These are phyloP conservation scores for Hydractinia echinata DNA, from an alignment of 30 jellyfish, hydroid and myxozoan species.

Conservation along the genomic window DNA sequence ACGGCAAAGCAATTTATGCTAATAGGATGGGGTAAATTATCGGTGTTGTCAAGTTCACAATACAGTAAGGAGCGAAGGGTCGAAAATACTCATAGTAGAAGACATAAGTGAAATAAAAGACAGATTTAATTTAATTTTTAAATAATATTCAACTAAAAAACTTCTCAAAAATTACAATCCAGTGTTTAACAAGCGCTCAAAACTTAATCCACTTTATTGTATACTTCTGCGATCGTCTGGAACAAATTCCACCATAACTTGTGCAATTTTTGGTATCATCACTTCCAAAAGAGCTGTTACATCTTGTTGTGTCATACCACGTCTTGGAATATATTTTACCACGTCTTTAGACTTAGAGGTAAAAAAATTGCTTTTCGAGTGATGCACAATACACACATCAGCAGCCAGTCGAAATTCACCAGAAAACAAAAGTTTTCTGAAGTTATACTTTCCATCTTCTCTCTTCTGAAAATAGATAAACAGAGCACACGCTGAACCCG, in stretches of 20 bases:
- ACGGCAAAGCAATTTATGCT: too few species aligned
- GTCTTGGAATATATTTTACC: not conserved
- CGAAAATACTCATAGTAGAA: too few species aligned
- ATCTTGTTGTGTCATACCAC: not conserved
- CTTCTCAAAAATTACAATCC: too few species aligned
- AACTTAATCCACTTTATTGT: too few species aligned
- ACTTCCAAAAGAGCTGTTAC: not conserved
- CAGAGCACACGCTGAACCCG: not conserved
- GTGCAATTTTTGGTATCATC: not conserved
- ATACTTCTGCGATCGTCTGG: too few species aligned
- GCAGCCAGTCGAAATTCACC: not conserved
- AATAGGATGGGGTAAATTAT: too few species aligned
- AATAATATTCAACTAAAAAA: too few species aligned
- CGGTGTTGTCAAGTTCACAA: too few species aligned
- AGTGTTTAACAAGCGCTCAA: too few species aligned
- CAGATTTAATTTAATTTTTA: too few species aligned
- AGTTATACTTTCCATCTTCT: not conserved
- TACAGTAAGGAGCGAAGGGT: too few species aligned
- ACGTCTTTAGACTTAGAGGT: not conserved
- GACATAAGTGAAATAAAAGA: too few species aligned
- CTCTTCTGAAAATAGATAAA: not conserved
- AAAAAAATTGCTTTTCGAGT: not conserved
- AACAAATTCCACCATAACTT: not conserved
- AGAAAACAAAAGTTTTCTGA: not conserved
- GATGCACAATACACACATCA: not conserved